Evolutionary conservation across 2,113 vertebrate genomes (phyloP).

Genomic region (Aegotheles bennettii): DNA sequence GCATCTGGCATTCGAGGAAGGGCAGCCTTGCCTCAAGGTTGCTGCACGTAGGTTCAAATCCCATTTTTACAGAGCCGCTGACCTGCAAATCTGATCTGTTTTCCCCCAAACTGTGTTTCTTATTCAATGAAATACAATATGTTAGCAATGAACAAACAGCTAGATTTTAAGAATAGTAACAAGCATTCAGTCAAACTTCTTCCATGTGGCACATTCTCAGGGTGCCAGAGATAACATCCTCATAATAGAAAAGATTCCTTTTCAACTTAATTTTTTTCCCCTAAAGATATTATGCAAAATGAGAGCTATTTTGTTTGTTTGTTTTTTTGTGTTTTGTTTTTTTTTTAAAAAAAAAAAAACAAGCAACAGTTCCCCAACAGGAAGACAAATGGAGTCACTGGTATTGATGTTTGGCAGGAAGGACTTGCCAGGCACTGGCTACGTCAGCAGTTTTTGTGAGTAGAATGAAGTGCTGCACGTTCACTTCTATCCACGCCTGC

Average conservation of each 20-base stretch:
- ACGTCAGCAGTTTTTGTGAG: background rate
- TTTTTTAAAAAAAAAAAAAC: background rate
- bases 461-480: background rate
- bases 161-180: background rate
- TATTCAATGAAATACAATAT: background rate
- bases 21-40: constrained; percentile 22
- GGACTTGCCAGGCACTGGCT: background rate
- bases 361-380: background rate
- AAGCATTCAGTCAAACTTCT: background rate
- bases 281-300: background rate
- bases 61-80: constrained; percentile 10
- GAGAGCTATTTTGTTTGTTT: background rate
- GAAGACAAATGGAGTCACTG: background rate
- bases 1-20: constrained; percentile 1
- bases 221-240: background rate
- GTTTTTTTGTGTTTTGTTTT: background rate
- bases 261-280: background rate
- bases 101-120: background rate
- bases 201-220: background rate
- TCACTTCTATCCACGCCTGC: background rate
- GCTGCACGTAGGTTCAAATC: background rate
- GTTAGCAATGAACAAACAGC: background rate
- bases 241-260: background rate
- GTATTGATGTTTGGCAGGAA: background rate
- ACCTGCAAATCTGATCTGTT: constrained; percentile 5